Evolutionary conservation across 2,888 invertebrate species (phyloP).

Genomic region (Lasioglossum malachurum): DNA sequence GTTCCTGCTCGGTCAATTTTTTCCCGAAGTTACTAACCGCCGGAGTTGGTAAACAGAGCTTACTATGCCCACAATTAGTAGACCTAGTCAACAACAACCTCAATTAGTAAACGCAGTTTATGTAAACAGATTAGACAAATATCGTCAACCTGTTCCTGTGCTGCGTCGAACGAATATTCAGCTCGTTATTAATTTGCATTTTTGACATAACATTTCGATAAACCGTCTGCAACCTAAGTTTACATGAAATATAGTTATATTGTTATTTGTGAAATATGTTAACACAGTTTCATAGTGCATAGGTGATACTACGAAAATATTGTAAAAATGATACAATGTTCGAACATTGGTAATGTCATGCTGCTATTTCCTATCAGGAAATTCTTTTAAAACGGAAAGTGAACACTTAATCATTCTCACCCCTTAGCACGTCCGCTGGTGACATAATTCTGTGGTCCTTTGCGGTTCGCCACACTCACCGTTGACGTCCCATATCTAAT

Average conservation of each 20-base stretch:
- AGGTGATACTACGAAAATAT: neutral
- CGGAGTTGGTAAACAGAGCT: neutral
- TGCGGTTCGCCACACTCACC: slow-evolving; percentile 1
- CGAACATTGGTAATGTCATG: neutral
- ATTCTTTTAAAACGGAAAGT: neutral
- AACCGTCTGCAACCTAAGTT: neutral
- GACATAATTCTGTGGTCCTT: neutral
- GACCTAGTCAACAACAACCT: neutral
- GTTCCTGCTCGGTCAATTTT: neutral
- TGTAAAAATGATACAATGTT: neutral
- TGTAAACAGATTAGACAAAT: slow-evolving; percentile 5
- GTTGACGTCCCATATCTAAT: slow-evolving; percentile 6
- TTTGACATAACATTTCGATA: neutral
- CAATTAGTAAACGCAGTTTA: neutral
- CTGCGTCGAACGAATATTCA: neutral
- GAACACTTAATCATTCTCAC: neutral
- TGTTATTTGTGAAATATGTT: neutral
- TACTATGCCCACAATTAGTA: neutral
- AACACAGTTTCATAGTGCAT: neutral
- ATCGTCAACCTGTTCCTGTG: neutral
- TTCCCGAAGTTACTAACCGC: neutral
- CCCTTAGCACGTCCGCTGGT: neutral
- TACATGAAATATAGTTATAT: neutral
- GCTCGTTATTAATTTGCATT: neutral
- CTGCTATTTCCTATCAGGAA: neutral